Evolutionary conservation across 2,113 vertebrate genomes (phyloP).

Genomic region (Leptobrachium leishanense): DNA sequence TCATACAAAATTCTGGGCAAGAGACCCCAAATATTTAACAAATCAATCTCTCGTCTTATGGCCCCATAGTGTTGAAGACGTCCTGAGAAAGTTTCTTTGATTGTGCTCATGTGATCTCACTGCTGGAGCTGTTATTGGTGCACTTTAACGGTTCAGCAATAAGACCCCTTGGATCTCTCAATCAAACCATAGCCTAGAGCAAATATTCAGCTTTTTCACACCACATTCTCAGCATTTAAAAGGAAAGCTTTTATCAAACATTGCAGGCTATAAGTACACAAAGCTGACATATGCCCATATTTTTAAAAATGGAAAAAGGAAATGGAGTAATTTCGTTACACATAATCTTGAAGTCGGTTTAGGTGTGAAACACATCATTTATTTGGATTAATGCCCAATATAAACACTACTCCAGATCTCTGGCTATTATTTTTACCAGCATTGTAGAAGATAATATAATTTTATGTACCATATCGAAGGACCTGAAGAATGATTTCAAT

Average conservation of each 20-base stretch:
- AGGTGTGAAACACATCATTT: too few relatives aligned
- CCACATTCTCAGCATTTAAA: background rate
- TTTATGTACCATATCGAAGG: too few relatives aligned
- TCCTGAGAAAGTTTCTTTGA: conserved; percentile 14
- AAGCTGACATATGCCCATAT: too few relatives aligned
- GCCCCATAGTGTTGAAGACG: conserved; percentile 15
- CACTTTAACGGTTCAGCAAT: background rate
- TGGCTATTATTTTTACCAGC: too few relatives aligned
- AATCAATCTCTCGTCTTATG: conserved; percentile 8
- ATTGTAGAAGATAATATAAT: too few relatives aligned
- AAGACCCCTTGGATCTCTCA: background rate
- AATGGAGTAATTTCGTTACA: too few relatives aligned
- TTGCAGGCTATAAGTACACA: too few relatives aligned
- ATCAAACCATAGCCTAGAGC: background rate
- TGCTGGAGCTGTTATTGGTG: conserved; percentile 5
- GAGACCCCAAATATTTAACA: conserved; percentile 28
- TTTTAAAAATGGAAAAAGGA: too few relatives aligned
- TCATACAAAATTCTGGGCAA: conserved; percentile 39
- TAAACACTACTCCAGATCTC: too few relatives aligned
- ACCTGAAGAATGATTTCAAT: too few relatives aligned
- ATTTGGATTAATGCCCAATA: too few relatives aligned
- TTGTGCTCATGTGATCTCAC: conserved; percentile 31
- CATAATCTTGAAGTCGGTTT: too few relatives aligned
- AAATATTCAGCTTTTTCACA: background rate
- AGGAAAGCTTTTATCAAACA: background rate